phyloP scores from a whole-genome alignment of 2,113 vertebrate species.

The Myanophis thanlyinensis region DNA sequence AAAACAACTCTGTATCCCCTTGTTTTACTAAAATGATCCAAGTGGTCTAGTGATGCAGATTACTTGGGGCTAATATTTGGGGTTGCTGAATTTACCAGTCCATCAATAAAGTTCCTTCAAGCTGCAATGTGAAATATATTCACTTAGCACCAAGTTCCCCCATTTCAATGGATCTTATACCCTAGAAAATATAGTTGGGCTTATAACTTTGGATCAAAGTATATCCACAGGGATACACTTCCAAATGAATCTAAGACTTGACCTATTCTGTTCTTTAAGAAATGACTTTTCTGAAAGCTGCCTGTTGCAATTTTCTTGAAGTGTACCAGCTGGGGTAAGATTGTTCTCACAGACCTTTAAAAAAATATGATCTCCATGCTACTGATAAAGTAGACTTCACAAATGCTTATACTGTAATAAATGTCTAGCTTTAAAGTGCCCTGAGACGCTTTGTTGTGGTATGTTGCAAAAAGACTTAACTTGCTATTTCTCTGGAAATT shows the following conservation, averaged over 20 bases:
- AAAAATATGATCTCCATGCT: constrained; percentile 16
- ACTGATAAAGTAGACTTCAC: not conserved
- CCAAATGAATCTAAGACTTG: not conserved
- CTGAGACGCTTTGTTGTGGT: not conserved
- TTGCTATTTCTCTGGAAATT: not conserved
- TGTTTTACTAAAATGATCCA: not conserved
- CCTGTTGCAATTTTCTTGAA: not conserved
- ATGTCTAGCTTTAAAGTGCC: not conserved
- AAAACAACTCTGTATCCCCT: not conserved
- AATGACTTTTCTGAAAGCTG: not conserved
- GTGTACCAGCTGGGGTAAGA: not conserved
- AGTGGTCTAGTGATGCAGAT: not conserved
- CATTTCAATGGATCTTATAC: not conserved
- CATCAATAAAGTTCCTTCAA: not conserved
- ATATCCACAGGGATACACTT: not conserved
- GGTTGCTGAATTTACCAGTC: not conserved
- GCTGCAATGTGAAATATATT: not conserved
- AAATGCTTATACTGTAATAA: not conserved
- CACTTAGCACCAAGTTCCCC: not conserved
- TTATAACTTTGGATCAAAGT: not conserved
- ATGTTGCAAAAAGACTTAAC: not conserved
- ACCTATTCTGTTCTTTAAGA: not conserved
- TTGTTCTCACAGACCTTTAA: not conserved
- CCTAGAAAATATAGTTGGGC: not conserved
- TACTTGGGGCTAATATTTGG: not conserved